A percentile compares a stretch with the other conserved stretches of the same genome.
phyloP scores from a whole-genome alignment of 2,888 invertebrate genomes.

The Drosophila suboccidentalis region DNA sequence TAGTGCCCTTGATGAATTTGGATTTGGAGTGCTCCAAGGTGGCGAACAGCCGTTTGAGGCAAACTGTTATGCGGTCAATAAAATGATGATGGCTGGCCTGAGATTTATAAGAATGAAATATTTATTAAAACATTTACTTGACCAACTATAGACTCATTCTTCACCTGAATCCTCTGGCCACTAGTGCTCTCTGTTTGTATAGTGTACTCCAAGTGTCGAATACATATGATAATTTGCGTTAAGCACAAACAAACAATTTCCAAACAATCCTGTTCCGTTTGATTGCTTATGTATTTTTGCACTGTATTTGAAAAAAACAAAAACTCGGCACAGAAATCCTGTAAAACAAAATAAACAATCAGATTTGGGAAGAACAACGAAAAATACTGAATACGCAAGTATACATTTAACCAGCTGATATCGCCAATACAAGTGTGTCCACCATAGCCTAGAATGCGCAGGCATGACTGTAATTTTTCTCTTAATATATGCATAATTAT shows the following conservation, averaged over 20 bases:
- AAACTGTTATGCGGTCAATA: conserved; percentile 83
- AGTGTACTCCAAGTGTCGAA: conserved; percentile 80
- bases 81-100: conserved; percentile 83
- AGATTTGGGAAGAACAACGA: neutral
- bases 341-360: conserved; percentile 15
- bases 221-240: conserved; percentile 82
- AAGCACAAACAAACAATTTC: conserved; percentile 82
- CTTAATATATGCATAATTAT: conserved; percentile 48
- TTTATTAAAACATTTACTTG: neutral
- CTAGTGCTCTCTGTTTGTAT: conserved; percentile 74
- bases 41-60: conserved; percentile 73
- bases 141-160: neutral
- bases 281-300: conserved; percentile 66
- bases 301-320: conserved; percentile 70
- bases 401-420: conserved; percentile 80
- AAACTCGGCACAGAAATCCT: conserved; percentile 83
- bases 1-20: neutral
- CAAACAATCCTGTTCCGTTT: conserved; percentile 40
- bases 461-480: conserved; percentile 49
- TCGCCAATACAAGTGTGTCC: conserved; percentile 40
- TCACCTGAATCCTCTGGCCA: conserved; percentile 67
- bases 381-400: neutral
- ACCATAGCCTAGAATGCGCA: conserved; percentile 30
- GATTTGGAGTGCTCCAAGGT: conserved; percentile 10
- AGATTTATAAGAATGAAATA: neutral